Evolutionary conservation across 37 sponge, comb jelly and placozoan species (phyloP).

Genomic region (Hormiphora californensis): DNA sequence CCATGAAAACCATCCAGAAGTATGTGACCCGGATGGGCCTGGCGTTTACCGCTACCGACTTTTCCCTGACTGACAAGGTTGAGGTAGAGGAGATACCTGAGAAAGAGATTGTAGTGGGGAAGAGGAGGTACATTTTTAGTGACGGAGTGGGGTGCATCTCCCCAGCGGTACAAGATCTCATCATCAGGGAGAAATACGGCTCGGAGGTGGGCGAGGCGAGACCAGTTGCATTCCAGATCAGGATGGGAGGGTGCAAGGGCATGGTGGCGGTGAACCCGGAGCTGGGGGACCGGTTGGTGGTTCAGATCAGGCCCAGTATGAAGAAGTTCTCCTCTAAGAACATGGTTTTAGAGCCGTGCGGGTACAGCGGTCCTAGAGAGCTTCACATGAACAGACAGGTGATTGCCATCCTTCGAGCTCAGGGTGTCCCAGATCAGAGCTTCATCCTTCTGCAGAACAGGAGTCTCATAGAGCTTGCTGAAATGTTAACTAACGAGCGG

Average conservation of each 20-base stretch:
- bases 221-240: slow-evolving; percentile 56
- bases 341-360: slow-evolving; percentile 51
- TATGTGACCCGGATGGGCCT: slow-evolving; percentile 51
- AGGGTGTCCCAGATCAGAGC: slow-evolving; percentile 53
- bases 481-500: slow-evolving; percentile 8
- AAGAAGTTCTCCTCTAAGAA: slow-evolving; percentile 54
- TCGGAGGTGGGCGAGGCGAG: background rate
- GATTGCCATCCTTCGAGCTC: slow-evolving; percentile 40
- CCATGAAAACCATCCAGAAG: slow-evolving; percentile 30
- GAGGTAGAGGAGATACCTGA: slow-evolving; percentile 8
- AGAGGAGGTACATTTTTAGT: slow-evolving; percentile 25
- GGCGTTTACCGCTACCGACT: slow-evolving; percentile 48
- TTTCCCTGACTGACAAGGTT: background rate
- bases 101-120: slow-evolving; percentile 9
- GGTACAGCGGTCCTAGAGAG: slow-evolving; percentile 11
- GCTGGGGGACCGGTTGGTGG: background rate
- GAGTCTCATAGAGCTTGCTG: slow-evolving; percentile 53
- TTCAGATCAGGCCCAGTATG: slow-evolving; percentile 58
- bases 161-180: slow-evolving; percentile 22
- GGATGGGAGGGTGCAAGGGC: slow-evolving; percentile 58
- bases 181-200: slow-evolving; percentile 35
- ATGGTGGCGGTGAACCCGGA: slow-evolving; percentile 53
- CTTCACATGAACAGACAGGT: slow-evolving; percentile 57
- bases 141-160: slow-evolving; percentile 58
- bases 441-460: slow-evolving; percentile 40